Percentiles rank a stretch among this genome's conserved stretches.
These are phyloP conservation scores for Parazoanthus darwini DNA, from an alignment of 92 coral and sea anemone genomes.

Conservation along the genomic window DNA sequence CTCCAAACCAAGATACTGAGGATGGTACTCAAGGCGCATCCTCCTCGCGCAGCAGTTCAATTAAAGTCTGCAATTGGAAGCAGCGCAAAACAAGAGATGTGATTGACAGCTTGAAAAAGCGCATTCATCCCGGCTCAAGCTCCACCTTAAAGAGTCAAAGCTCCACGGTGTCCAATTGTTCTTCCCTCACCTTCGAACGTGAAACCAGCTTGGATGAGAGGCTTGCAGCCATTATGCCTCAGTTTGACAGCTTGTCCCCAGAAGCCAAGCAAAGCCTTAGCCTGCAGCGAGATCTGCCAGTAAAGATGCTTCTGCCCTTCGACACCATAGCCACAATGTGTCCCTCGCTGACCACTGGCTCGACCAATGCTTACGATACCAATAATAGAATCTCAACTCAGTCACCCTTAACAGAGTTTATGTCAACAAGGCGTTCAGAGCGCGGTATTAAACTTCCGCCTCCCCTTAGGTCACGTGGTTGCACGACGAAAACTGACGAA, in stretches of 20 bases:
- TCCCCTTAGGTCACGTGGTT: neutral
- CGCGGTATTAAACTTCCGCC: neutral
- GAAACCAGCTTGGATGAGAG: conserved; percentile 66
- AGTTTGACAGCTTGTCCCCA: conserved; percentile 58
- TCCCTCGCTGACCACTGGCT: conserved; percentile 11
- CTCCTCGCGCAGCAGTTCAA: neutral
- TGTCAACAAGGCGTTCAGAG: conserved; percentile 8
- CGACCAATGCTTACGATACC: neutral
- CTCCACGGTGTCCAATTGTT: conserved; percentile 14
- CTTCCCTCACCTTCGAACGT: conserved; percentile 9
- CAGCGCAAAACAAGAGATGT: conserved; percentile 69
- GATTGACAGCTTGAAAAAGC: conserved; percentile 78
- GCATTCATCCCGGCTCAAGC: conserved; percentile 47
- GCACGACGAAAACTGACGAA: neutral
- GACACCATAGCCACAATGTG: conserved; percentile 66
- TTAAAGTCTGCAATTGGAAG: conserved; percentile 64
- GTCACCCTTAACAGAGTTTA: neutral
- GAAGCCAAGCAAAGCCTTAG: conserved; percentile 62
- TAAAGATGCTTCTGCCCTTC: conserved; percentile 59
- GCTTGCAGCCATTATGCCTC: conserved; percentile 68
- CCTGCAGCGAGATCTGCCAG: conserved; percentile 53
- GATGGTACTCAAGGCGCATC: conserved; percentile 13
- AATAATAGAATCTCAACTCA: neutral
- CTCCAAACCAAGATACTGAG: conserved; percentile 36
- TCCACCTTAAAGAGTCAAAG: conserved; percentile 7